Conservation (phyloP, 2,888 invertebrate genomes). For the Panzeria rudis region DNA sequence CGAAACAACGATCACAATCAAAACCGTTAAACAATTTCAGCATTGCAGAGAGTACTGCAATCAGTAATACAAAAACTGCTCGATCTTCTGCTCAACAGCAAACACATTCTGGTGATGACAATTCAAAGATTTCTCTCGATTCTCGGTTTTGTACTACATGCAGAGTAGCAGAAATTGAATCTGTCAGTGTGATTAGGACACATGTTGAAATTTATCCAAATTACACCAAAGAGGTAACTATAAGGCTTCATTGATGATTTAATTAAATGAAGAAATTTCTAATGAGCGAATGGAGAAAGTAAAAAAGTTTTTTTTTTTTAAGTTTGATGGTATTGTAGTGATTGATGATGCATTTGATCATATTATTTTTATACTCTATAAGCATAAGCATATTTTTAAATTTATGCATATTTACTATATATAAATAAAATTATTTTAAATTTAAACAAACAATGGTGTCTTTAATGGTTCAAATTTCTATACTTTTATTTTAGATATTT, state of each 20-base stretch:
- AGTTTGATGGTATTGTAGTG: not conserved
- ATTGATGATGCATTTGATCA: not conserved
- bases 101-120: not conserved
- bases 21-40: not conserved
- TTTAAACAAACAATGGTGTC: conserved; percentile 39
- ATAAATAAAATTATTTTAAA: conserved; percentile 44
- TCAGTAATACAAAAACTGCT: not conserved
- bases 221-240: conserved; percentile 84
- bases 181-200: conserved; percentile 81
- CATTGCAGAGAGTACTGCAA: not conserved
- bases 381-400: not conserved
- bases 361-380: not conserved
- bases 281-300: conserved; percentile 11
- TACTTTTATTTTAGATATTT: no score
- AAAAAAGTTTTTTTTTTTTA: not conserved
- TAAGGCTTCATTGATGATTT: conserved; percentile 77
- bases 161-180: conserved; percentile 80
- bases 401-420: not conserved
- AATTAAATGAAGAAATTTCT: conserved; percentile 53
- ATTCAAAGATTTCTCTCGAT: not conserved
- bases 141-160: conserved; percentile 70
- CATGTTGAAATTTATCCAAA: conserved; percentile 83
- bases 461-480: conserved; percentile 35
- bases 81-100: not conserved
- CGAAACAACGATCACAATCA: not conserved